phyloP scores from a whole-genome alignment of 2,888 invertebrate genomes.

The Biston betularia region DNA sequence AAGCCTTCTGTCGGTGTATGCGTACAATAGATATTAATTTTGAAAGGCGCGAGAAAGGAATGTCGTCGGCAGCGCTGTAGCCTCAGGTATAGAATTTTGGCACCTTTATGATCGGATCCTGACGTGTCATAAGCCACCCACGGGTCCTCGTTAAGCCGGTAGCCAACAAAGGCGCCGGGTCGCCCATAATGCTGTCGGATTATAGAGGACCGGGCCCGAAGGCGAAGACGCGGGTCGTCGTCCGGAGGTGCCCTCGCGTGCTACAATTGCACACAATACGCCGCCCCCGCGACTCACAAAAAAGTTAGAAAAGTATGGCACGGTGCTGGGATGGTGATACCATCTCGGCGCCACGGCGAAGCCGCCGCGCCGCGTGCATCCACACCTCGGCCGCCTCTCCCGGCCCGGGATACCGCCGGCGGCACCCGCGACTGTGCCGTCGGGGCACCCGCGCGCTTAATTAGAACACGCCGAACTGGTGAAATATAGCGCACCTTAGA shows the following conservation, averaged over 20 bases:
- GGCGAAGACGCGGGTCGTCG: conserved; percentile 70
- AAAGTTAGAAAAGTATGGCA: conserved; percentile 83
- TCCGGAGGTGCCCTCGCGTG: conserved; percentile 81
- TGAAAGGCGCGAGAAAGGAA: conserved; percentile 78
- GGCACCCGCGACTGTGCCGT: conserved; percentile 61
- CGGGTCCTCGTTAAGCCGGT: conserved; percentile 82
- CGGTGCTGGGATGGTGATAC: conserved; percentile 63
- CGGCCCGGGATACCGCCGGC: conserved; percentile 64
- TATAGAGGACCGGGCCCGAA: conserved; percentile 58
- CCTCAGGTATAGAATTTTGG: conserved; percentile 82
- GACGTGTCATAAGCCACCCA: conserved; percentile 85
- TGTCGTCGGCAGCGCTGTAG: conserved; percentile 68
- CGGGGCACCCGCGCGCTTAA: conserved; percentile 71
- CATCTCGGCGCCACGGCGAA: conserved; percentile 69
- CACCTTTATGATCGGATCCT: conserved; percentile 84
- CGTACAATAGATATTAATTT: conserved; percentile 83
- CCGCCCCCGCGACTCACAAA: conserved; percentile 77
- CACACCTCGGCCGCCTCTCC: conserved; percentile 60
- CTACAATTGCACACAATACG: conserved; percentile 82
- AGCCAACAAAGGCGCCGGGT: conserved; percentile 82
- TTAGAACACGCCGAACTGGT: conserved; percentile 75
- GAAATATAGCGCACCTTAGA: conserved; percentile 77
- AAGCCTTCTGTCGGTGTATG: conserved; percentile 56
- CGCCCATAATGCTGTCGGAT: conserved; percentile 81
- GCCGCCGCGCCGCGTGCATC: conserved; percentile 50